Evolutionary conservation across 2,888 invertebrate species (phyloP).

Genomic region (Blastobasis adustella): DNA sequence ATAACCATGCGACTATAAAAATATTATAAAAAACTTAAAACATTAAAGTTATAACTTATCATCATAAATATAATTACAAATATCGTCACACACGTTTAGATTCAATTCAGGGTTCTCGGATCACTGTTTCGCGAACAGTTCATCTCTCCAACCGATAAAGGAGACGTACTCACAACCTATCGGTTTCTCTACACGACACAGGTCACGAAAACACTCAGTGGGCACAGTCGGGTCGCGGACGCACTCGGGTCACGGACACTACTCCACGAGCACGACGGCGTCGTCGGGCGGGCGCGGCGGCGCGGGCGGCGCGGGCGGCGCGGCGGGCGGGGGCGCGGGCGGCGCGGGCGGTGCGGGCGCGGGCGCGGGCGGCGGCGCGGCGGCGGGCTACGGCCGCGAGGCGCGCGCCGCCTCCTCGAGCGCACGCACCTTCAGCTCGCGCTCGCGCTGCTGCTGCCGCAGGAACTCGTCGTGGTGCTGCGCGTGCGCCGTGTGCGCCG

Average conservation of each 20-base stretch:
- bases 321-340: conserved; percentile 19
- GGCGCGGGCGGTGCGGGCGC: conserved; percentile 19
- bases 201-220: too few species aligned
- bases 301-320: conserved; percentile 20
- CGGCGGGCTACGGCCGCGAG: conserved; percentile 51
- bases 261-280: conserved; percentile 31
- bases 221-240: too few species aligned
- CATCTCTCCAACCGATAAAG: not conserved
- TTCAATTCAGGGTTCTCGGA: conserved; percentile 22
- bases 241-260: conserved; percentile 1
- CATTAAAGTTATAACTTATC: conserved; percentile 28
- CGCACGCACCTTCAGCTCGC: conserved; percentile 89
- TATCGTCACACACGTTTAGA: conserved; percentile 44
- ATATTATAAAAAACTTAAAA: conserved; percentile 52
- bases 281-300: conserved; percentile 17
- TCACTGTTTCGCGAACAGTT: conserved; percentile 35
- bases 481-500: conserved; percentile 46
- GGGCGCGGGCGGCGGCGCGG: conserved; percentile 12
- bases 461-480: conserved; percentile 70
- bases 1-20: conserved; percentile 69
- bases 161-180: too few species aligned
- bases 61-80: conserved; percentile 58
- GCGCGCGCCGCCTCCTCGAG: conserved; percentile 89
- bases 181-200: too few species aligned
- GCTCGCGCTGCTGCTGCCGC: conserved; percentile 88